A percentile compares a stretch with the other conserved stretches of the same genome.
phyloP scores from a whole-genome alignment of 1,140 invertebrate species.

The Caligus rogercresseyi region DNA sequence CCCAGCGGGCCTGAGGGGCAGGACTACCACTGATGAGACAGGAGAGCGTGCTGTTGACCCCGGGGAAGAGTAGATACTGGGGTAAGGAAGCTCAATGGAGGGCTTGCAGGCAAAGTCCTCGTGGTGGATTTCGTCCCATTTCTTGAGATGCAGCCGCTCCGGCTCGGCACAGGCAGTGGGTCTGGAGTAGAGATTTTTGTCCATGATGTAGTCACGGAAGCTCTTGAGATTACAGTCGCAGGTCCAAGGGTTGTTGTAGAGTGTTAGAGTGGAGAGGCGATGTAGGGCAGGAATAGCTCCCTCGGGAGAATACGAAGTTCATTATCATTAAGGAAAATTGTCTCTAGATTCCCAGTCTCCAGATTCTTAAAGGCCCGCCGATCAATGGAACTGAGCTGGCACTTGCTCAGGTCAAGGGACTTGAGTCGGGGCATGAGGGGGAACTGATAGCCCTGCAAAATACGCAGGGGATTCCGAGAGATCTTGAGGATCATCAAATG shows the following conservation, averaged over 20 bases:
- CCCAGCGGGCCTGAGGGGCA: conserved; percentile 59
- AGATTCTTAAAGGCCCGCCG: conserved; percentile 47
- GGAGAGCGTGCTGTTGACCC: conserved; percentile 57
- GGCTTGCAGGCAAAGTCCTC: conserved; percentile 55
- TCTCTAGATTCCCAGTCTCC: conserved; percentile 26
- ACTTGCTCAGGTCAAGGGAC: conserved; percentile 52
- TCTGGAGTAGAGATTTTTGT: conserved; percentile 45
- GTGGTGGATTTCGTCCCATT: conserved; percentile 45
- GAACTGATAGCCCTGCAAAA: conserved; percentile 44
- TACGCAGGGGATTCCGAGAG: conserved; percentile 47
- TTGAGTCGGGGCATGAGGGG: conserved; percentile 47
- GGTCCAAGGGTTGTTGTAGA: conserved; percentile 71
- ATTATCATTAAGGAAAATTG: conserved; percentile 12
- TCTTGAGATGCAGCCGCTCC: conserved; percentile 34
- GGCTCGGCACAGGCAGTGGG: conserved; percentile 44
- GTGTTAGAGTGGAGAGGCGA: conserved; percentile 51
- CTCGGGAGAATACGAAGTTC: conserved; percentile 36
- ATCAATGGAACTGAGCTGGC: conserved; percentile 49
- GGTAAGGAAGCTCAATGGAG: conserved; percentile 38
- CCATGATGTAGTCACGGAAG: conserved; percentile 58
- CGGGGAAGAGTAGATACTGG: conserved; percentile 44
- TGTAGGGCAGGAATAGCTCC: conserved; percentile 43
- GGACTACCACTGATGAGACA: conserved; percentile 64
- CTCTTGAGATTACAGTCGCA: conserved; percentile 66
- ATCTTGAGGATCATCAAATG: conserved; percentile 35